Evolutionary conservation across 2,797 vertebrate genomes (phyloP).

Genomic region (Gymnopithys bicolor): DNA sequence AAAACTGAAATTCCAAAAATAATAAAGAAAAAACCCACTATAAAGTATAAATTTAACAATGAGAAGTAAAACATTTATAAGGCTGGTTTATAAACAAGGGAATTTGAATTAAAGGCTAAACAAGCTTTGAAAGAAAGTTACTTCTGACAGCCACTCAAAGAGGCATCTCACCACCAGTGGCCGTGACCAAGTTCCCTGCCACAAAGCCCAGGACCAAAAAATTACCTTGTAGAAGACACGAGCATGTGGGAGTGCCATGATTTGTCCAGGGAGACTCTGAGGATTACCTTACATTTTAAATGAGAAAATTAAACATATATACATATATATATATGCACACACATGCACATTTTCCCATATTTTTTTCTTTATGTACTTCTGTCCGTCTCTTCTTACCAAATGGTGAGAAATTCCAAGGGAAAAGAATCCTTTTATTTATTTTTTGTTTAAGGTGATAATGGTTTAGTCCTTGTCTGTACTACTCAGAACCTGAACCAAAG

Average conservation of each 20-base stretch:
- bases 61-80: not conserved
- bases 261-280: not conserved
- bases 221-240: fast-evolving
- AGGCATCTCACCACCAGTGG: not conserved
- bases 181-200: not conserved
- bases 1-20: not conserved
- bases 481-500: not conserved
- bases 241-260: not conserved
- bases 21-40: not conserved
- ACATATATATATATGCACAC: not conserved
- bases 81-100: not conserved
- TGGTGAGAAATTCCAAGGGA: not conserved
- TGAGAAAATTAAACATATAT: not conserved
- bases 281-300: not conserved
- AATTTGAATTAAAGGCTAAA: not conserved
- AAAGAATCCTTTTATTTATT: not conserved
- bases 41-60: not conserved
- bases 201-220: not conserved
- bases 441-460: not conserved
- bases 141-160: not conserved
- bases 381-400: not conserved
- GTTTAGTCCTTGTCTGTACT: not conserved
- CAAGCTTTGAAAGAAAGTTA: not conserved
- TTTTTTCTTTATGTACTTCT: not conserved
- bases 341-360: not conserved